These are phyloP conservation scores for Pseudomyrmex gracilis DNA, from an alignment of 1,140 invertebrate genomes.

Conservation along the genomic window DNA sequence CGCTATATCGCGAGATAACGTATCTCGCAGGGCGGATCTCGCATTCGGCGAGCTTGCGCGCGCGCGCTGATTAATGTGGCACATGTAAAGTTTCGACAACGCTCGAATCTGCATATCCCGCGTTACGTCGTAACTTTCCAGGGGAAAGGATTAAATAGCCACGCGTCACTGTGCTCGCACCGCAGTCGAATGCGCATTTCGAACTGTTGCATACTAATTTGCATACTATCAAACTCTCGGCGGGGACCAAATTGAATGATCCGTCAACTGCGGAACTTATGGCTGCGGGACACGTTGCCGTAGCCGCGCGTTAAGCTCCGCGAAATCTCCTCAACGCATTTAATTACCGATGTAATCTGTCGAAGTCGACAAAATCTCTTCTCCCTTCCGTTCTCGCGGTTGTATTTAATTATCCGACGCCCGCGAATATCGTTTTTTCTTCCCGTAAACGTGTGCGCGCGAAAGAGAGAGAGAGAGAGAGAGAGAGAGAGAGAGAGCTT, in stretches of 20 bases:
- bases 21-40: constrained; percentile 39
- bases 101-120: constrained; percentile 56
- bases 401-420: neutral
- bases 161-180: constrained; percentile 37
- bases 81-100: constrained; percentile 61
- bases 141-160: constrained; percentile 58
- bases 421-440: neutral
- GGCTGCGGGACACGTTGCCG: constrained; percentile 35
- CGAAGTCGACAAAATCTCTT: constrained; percentile 18
- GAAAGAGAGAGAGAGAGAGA: neutral
- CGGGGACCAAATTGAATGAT: constrained; percentile 71
- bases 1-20: constrained; percentile 50
- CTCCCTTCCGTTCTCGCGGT: neutral
- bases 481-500: neutral
- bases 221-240: constrained; percentile 71
- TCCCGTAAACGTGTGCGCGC: too few species aligned
- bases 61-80: constrained; percentile 52
- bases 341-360: neutral
- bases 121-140: constrained; percentile 59
- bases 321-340: constrained; percentile 18
- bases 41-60: neutral
- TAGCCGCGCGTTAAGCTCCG: constrained; percentile 16
- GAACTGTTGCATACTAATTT: constrained; percentile 68
- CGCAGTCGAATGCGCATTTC: constrained; percentile 57
- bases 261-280: constrained; percentile 65